Percentiles rank a stretch among this genome's conserved stretches.
Evolutionary conservation across 2,888 invertebrate genomes (phyloP).

Genomic region (Bruchidius siliquastri): DNA sequence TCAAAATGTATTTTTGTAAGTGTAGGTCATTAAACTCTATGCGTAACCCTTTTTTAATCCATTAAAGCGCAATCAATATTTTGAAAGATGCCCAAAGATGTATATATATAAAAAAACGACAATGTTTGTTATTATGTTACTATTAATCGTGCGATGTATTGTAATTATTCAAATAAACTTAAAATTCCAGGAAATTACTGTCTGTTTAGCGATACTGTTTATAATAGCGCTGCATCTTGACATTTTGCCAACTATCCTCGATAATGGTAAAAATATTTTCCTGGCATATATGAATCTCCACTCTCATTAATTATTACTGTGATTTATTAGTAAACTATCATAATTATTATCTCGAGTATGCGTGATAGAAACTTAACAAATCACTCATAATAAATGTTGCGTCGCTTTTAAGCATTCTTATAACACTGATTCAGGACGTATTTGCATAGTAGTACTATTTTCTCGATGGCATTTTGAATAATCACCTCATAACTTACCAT

Average conservation of each 20-base stretch:
- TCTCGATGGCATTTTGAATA: too few relatives aligned
- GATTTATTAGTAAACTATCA: background rate
- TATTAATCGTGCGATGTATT: background rate
- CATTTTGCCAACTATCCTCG: background rate
- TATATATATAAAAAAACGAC: too few relatives aligned
- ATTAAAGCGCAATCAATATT: too few relatives aligned
- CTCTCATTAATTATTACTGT: background rate
- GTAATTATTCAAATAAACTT: background rate
- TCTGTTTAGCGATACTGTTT: background rate
- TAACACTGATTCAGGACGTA: too few relatives aligned
- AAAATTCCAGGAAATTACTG: background rate
- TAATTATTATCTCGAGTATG: too few relatives aligned
- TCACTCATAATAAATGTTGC: background rate
- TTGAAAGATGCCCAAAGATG: too few relatives aligned
- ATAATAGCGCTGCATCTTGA: background rate
- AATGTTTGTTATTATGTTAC: background rate
- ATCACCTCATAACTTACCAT: too few relatives aligned
- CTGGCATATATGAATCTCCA: background rate
- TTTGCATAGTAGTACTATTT: too few relatives aligned
- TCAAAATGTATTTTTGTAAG: too few relatives aligned
- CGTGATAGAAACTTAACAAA: background rate
- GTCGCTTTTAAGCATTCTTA: too few relatives aligned
- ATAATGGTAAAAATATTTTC: background rate
- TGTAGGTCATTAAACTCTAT: too few relatives aligned
- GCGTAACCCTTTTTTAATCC: too few relatives aligned